Evolutionary conservation across 2,797 vertebrate species (phyloP).

Genomic region (Myiothlypis chrysogaster): DNA sequence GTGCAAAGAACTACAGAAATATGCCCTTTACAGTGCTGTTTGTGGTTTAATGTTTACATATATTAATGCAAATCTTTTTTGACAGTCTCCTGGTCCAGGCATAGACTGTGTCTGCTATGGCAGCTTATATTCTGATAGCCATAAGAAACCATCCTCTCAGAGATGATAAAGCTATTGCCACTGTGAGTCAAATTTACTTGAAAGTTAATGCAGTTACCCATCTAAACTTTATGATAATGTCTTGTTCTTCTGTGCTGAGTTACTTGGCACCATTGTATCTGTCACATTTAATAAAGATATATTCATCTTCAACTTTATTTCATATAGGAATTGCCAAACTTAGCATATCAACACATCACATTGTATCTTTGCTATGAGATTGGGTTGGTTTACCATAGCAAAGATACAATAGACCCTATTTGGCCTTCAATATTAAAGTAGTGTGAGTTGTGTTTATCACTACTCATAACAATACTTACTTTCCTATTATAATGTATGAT

Average conservation of each 20-base stretch:
- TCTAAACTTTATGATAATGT: constrained; percentile 8
- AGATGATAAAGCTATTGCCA: not conserved
- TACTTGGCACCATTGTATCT: not conserved
- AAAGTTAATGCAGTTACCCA: not conserved
- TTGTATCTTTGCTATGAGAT: not conserved
- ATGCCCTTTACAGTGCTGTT: not conserved
- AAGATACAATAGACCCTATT: not conserved
- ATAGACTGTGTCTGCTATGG: not conserved
- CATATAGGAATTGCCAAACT: not conserved
- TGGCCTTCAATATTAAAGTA: not conserved
- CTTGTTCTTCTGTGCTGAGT: not conserved
- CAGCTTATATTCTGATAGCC: not conserved
- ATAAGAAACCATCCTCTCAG: not conserved
- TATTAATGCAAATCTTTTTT: not conserved
- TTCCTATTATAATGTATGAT: not conserved
- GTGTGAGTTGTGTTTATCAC: not conserved
- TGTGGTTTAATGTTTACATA: not conserved
- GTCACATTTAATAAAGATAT: not conserved
- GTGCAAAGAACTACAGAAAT: not conserved
- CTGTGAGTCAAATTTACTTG: not conserved
- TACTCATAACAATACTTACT: not conserved
- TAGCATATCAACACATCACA: not conserved
- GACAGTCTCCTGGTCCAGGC: not conserved
- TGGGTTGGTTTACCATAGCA: not conserved
- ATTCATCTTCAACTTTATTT: not conserved